Base-by-base conservation (phyloP, 2,113 vertebrate species). In the Pitta sordida region DNA sequence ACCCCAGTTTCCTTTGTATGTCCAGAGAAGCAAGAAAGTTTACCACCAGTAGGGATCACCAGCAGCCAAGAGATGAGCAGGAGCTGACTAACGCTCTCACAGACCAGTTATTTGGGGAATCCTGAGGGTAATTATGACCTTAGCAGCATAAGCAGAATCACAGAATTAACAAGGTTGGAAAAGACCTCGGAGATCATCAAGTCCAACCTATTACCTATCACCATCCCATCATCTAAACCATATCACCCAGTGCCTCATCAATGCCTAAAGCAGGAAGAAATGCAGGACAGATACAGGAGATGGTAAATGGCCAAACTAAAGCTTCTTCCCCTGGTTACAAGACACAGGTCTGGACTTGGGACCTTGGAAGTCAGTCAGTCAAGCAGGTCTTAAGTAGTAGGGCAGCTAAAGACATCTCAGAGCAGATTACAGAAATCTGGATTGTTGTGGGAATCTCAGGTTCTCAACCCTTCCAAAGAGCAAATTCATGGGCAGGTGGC, bases 1-100 rank as follows among this genome's bases (percentile, higher is more conserved):
- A 37, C 0, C 2, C 2, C 41, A 4, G 5, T 51, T 77, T 37
- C 7, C 55, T 48, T 51, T 11, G 2, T 34, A 18, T 8, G 15
- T 18, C 22, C 36, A 63, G 48, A 76, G 51, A 36, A 65, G 29
- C 43, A 65, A 29, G 59, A 63, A 62, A 41, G 11, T 15, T 78
- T 60, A 10, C 24, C 59, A 13, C 23, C n/a, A 75, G 67, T 1
- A 59, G 43, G 13, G 19, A 80, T 65, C 62, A 49, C 13, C 41
- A 73, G 32, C 30, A 69, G 9, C 21, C 41, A 56, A 30, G 44
- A 64, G 51, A 2, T 30, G 75, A 89, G 65, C 58, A 89, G 32
- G 37, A 51, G 46, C 30, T 80, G 56, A 14, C 7, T 52, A 69
- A 24, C 43, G 37, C 32, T 60, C 62, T 49, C 56, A 43, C 15